Evolutionary conservation across 2,888 invertebrate species (phyloP), one percentile per base, ranked within the genome.

Genomic region (Idaea dimidiata): DNA sequence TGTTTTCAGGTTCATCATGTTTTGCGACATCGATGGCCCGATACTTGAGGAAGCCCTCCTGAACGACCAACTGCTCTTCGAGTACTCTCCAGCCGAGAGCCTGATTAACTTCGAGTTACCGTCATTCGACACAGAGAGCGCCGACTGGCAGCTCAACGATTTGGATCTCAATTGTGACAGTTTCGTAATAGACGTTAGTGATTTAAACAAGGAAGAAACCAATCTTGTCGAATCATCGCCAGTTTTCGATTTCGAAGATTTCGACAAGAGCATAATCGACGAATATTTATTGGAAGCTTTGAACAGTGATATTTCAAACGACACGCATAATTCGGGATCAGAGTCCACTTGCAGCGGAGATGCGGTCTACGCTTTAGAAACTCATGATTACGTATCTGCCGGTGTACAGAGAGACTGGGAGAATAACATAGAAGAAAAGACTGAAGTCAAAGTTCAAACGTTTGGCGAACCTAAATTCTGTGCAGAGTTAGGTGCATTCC

Each of bases 401-500:
- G 24, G 24, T 1, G 59, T 73, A n/a, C 74, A 71, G n/a, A 74
- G 68, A 57, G 74, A 72, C 61, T 79, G 78, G 77, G 65, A 74
- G 32, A 72, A 69, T 31, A 72, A 71, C 57, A 71, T 67, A 17
- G 67, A 67, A 61, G 75, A 73, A 16, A 72, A 76, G 54, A 75
- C 69, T 62, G 82, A 80, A 59, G 70, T 74, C 14, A 87, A 86
- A 74, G 74, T 77, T 56, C 78, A 80, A 53, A 79, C 84, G 16
- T 90, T 83, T 82, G 89, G 93, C 31, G 91, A 91, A 69, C 90
- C 92, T 2, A 78, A 84, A 73, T 92, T 83, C 72, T 89, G 84
- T 66, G 79, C 85, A 54, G 83, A 94, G 77, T 84, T 94, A 78
- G 94, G 94, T 73, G 93, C 93, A 75, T 97, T 94, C 87, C 94